A percentile compares a stretch with the other conserved stretches of the same genome.
These are phyloP conservation scores for Hyposmocoma kahamanoa DNA, from an alignment of 1,140 invertebrate species.

Conservation along the genomic window DNA sequence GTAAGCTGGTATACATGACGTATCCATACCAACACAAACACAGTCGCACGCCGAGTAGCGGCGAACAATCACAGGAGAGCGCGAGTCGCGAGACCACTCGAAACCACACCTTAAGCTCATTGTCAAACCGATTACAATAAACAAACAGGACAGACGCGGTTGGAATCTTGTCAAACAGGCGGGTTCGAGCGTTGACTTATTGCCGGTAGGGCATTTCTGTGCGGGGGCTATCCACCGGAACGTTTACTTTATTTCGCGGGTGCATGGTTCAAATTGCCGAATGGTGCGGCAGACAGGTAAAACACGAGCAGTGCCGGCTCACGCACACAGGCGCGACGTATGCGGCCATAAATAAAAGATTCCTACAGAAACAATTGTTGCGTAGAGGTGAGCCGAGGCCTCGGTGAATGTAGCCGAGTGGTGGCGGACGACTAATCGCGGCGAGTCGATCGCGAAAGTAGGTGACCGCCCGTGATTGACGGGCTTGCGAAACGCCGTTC, in stretches of 20 bases:
- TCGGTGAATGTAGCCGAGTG: constrained; percentile 67
- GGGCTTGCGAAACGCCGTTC: constrained; percentile 66
- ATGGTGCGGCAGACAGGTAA: constrained; percentile 47
- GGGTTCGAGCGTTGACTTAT: constrained; percentile 73
- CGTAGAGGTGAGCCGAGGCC: constrained; percentile 67
- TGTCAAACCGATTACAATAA: constrained; percentile 74
- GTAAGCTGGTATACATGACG: constrained; percentile 66
- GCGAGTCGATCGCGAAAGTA: constrained; percentile 70
- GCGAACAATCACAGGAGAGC: constrained; percentile 62
- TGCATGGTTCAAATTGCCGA: constrained; percentile 22
- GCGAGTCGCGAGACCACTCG: constrained; percentile 62
- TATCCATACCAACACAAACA: constrained; percentile 69
- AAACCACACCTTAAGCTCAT: constrained; percentile 74
- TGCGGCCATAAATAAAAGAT: constrained; percentile 72
- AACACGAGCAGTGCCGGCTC: constrained; percentile 63
- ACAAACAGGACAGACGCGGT: constrained; percentile 72
- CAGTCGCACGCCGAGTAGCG: constrained; percentile 49
- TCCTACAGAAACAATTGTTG: constrained; percentile 73
- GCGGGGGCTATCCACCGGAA: constrained; percentile 21
- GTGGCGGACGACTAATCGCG: constrained; percentile 68
- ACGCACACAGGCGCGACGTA: constrained; percentile 48
- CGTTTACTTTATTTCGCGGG: constrained; percentile 19
- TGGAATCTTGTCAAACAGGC: constrained; percentile 73
- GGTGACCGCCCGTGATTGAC: constrained; percentile 71
- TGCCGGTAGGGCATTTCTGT: constrained; percentile 69